Conservation (phyloP, 2,888 invertebrate species). For the Sminthurinus aureus region DNA sequence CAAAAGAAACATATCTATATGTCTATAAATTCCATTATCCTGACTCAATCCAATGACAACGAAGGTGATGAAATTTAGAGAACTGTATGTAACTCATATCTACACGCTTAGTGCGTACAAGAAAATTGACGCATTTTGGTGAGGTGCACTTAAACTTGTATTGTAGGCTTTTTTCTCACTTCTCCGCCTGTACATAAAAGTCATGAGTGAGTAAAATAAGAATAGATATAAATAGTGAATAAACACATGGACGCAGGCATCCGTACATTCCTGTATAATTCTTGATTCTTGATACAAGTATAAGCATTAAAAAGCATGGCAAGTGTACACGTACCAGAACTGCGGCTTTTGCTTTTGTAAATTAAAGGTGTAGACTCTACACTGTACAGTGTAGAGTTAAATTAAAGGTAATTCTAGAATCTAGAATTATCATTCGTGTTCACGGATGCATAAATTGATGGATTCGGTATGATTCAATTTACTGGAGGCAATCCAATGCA, state of each 20-base stretch:
- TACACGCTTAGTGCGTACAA: background rate
- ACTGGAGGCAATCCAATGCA: background rate
- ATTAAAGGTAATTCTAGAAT: constrained; percentile 5
- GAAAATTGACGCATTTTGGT: no score
- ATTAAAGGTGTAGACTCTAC: background rate
- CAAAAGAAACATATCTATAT: background rate
- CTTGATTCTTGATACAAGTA: no score
- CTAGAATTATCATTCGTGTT: background rate
- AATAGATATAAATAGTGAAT: no score
- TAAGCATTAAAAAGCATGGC: background rate
- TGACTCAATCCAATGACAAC: background rate
- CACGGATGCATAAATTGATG: background rate
- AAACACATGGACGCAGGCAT: no score
- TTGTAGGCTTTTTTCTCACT: background rate
- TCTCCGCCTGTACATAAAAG: background rate
- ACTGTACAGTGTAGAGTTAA: background rate
- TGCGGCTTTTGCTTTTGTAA: constrained; percentile 7
- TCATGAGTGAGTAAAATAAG: no score
- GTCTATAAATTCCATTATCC: background rate
- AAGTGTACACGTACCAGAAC: background rate
- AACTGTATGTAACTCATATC: background rate
- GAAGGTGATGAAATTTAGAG: background rate
- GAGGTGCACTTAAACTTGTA: background rate
- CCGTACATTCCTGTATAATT: no score
- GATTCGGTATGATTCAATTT: background rate